Conservation (phyloP, 1,140 invertebrate species). For the Potamilus streckersoni region DNA sequence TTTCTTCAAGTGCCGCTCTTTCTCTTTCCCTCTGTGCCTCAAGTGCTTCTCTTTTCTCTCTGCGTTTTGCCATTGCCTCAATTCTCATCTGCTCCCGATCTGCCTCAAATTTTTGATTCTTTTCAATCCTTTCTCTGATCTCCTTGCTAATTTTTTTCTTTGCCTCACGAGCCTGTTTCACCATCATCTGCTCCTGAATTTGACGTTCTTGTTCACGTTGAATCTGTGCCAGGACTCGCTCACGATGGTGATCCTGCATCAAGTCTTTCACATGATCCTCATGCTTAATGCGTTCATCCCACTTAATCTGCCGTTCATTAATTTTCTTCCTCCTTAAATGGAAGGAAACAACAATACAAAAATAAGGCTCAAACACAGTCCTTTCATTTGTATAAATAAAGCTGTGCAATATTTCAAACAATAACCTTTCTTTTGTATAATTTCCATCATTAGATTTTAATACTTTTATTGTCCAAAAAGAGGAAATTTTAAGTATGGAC, state of each 20-base stretch:
- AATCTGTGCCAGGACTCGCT: constrained; percentile 52
- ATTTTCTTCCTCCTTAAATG: constrained; percentile 43
- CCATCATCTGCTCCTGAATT: constrained; percentile 45
- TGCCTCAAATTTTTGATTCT: constrained; percentile 44
- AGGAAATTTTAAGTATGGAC: no score
- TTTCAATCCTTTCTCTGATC: constrained; percentile 46
- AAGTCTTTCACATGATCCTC: constrained; percentile 50
- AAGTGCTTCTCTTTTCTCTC: constrained; percentile 52
- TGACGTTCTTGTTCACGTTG: constrained; percentile 53
- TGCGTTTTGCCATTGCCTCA: constrained; percentile 44
- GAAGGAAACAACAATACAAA: constrained; percentile 1
- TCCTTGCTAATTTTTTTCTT: constrained; percentile 58
- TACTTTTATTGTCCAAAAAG: background rate
- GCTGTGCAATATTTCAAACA: background rate
- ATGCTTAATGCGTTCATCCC: constrained; percentile 43
- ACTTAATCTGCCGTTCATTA: constrained; percentile 42
- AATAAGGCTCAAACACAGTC: background rate
- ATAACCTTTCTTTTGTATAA: background rate
- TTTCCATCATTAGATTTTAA: background rate
- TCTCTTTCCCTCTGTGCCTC: constrained; percentile 46
- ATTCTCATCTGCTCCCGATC: constrained; percentile 49
- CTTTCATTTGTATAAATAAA: background rate
- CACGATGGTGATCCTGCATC: constrained; percentile 61
- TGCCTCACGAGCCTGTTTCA: constrained; percentile 51
- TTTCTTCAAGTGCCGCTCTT: constrained; percentile 36